A percentile compares a stretch with the other conserved stretches of the same genome.
Evolutionary conservation across 2,888 invertebrate species (phyloP).

Genomic region (Clivina fossor): DNA sequence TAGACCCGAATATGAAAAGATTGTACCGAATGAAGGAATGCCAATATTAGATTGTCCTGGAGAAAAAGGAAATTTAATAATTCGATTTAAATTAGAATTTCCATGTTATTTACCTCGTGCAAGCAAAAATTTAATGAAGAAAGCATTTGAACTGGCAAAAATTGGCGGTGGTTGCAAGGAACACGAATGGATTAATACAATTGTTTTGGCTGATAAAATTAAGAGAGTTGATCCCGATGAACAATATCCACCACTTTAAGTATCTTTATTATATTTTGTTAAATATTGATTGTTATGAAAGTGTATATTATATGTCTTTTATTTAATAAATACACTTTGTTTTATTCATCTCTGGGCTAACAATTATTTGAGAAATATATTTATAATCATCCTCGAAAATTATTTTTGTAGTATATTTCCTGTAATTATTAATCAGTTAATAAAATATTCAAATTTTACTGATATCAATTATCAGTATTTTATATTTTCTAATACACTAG

Average conservation of each 20-base stretch:
- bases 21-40: conserved; percentile 72
- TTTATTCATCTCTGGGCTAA: too few species aligned
- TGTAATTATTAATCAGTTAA: too few species aligned
- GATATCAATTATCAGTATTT: too few species aligned
- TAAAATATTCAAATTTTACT: too few species aligned
- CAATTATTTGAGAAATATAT: too few species aligned
- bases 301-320: too few species aligned
- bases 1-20: conserved; percentile 67
- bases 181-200: conserved; percentile 51
- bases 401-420: too few species aligned
- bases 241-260: conserved; percentile 48
- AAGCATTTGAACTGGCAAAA: conserved; percentile 50
- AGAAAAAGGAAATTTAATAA: conserved; percentile 68
- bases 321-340: too few species aligned
- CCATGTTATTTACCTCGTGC: conserved; percentile 58
- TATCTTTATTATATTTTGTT: too few species aligned
- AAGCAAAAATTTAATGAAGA: conserved; percentile 51
- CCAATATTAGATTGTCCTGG: conserved; percentile 65
- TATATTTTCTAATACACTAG: too few species aligned
- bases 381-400: too few species aligned
- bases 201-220: conserved; percentile 53
- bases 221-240: conserved; percentile 51
- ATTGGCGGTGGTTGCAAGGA: conserved; percentile 47
- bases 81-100: conserved; percentile 65
- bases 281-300: too few species aligned